Conservation (phyloP, 2,888 invertebrate species). For the Deilephila porcellus region DNA sequence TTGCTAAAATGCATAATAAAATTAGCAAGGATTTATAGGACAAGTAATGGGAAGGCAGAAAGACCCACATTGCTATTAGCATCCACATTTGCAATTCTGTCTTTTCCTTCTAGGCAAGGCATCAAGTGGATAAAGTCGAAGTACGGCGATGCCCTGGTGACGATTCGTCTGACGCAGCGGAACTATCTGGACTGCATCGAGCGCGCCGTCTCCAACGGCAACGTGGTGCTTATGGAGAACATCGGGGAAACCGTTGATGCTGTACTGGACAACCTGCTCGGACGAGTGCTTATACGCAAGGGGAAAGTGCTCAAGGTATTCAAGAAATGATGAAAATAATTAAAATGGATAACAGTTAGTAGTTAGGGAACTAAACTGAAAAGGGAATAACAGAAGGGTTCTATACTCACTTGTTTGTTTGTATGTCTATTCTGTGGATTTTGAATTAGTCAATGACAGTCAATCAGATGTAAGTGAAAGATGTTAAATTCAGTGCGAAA, state of each 20-base stretch:
- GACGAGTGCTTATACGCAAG: constrained; percentile 94
- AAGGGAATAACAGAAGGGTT: too few relatives aligned
- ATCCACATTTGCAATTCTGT: too few relatives aligned
- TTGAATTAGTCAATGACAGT: too few relatives aligned
- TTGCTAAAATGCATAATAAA: too few relatives aligned
- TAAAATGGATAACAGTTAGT: neutral
- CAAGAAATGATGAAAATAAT: neutral
- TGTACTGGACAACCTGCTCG: constrained; percentile 94
- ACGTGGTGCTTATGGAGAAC: constrained; percentile 93
- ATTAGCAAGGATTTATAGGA: neutral
- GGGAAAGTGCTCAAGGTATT: constrained; percentile 88
- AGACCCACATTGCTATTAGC: too few relatives aligned
- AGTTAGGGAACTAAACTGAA: too few relatives aligned
- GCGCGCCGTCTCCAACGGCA: constrained; percentile 89
- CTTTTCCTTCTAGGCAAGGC: constrained; percentile 86
- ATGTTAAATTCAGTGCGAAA: too few relatives aligned
- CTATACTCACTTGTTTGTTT: too few relatives aligned
- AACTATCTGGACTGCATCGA: constrained; percentile 94
- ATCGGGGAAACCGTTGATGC: constrained; percentile 96
- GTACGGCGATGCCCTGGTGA: constrained; percentile 89
- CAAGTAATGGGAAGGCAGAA: too few relatives aligned
- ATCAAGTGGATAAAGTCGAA: constrained; percentile 98
- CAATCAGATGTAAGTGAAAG: too few relatives aligned
- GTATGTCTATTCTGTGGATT: too few relatives aligned
- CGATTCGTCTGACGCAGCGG: constrained; percentile 91